Percentiles rank a stretch among this genome's conserved stretches.
These are phyloP conservation scores for Drosophila sordidula DNA, from an alignment of 2,888 invertebrate species.

Conservation along the genomic window DNA sequence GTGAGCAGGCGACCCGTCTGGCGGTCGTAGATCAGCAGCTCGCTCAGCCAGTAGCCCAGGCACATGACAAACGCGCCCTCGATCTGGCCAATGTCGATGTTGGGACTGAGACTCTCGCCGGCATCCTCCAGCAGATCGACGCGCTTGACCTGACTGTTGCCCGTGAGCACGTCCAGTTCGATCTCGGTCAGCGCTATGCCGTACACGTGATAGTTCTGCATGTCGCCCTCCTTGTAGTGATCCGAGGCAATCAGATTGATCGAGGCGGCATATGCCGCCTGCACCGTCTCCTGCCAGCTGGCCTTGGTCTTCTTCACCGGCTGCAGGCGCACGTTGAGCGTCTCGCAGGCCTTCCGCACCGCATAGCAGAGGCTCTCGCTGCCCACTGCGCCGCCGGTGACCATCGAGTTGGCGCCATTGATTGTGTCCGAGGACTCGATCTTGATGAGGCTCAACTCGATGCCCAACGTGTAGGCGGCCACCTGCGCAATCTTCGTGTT, in stretches of 20 bases:
- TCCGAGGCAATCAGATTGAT: constrained; percentile 88
- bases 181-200: constrained; percentile 89
- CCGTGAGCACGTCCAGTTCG: constrained; percentile 92
- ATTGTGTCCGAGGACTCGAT: constrained; percentile 89
- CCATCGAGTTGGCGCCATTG: constrained; percentile 88
- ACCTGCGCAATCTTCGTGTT: constrained; percentile 91
- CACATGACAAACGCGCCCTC: constrained; percentile 93
- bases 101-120: constrained; percentile 90
- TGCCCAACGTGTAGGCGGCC: constrained; percentile 89
- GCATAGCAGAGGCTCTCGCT: constrained; percentile 89
- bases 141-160: constrained; percentile 88
- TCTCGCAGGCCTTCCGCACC: constrained; percentile 88
- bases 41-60: constrained; percentile 91
- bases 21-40: constrained; percentile 88
- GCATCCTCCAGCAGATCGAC: constrained; percentile 91
- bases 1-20: constrained; percentile 89
- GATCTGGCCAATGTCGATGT: constrained; percentile 91
- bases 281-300: constrained; percentile 86
- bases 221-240: constrained; percentile 86
- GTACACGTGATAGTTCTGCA: constrained; percentile 88
- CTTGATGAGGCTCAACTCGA: constrained; percentile 87
- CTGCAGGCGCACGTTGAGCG: constrained; percentile 87
- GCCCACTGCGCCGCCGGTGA: constrained; percentile 90
- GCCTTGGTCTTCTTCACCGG: constrained; percentile 86
- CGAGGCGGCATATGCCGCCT: constrained; percentile 46